Evolutionary conservation across 64 coral and sea anemone genomes (phyloP).

Genomic region (Actinia equina): DNA sequence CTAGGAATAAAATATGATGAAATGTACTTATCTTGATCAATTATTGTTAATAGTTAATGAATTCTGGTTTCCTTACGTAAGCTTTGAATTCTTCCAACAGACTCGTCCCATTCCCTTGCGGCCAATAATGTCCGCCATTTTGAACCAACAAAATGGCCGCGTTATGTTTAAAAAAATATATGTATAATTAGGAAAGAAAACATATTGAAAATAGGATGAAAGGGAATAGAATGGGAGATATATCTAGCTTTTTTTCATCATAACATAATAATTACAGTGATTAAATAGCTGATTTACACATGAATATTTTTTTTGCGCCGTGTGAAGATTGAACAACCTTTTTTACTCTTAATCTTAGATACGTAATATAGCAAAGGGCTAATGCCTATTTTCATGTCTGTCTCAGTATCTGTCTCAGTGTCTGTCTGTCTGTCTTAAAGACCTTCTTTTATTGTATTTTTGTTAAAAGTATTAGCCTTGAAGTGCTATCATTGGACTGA

Average conservation of each 20-base stretch:
- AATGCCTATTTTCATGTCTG: too few relatives aligned
- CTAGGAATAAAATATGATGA: constrained; percentile 11
- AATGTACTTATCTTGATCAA: constrained; percentile 2
- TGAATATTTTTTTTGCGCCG: too few relatives aligned
- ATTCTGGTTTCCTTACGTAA: background rate
- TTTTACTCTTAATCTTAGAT: too few relatives aligned
- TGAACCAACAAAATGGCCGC: background rate
- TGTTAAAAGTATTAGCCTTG: background rate
- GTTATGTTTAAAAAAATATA: background rate
- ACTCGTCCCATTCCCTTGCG: background rate
- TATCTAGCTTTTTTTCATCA: too few relatives aligned
- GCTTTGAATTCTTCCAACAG: background rate
- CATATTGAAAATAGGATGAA: too few relatives aligned
- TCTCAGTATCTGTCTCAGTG: too few relatives aligned
- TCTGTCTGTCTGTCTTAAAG: too few relatives aligned
- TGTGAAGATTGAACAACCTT: too few relatives aligned
- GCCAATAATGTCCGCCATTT: background rate
- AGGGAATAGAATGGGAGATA: too few relatives aligned
- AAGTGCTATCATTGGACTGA: background rate
- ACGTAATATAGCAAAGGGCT: too few relatives aligned
- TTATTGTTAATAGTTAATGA: background rate
- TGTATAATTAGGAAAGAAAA: background rate
- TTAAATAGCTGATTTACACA: too few relatives aligned
- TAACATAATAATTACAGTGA: too few relatives aligned
- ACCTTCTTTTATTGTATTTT: background rate